A percentile compares a stretch with the other conserved stretches of the same genome.
These are phyloP conservation scores for Xenops minutus DNA, from an alignment of 2,797 vertebrate genomes.

Conservation along the genomic window DNA sequence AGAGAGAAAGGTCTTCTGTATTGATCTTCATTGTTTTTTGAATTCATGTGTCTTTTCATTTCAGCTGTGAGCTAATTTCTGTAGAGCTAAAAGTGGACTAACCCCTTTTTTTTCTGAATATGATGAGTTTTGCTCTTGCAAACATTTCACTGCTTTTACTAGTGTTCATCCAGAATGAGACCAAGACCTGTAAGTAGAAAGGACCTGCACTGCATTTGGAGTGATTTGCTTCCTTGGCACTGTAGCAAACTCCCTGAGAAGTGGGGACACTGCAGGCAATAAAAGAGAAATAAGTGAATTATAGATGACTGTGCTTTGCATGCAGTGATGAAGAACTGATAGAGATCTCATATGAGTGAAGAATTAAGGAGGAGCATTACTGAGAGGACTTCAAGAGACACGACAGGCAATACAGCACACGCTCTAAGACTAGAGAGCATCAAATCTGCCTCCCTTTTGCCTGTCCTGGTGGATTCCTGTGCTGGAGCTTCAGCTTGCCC, in stretches of 20 bases:
- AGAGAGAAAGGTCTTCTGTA: neutral
- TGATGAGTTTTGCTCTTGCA: neutral
- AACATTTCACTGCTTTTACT: neutral
- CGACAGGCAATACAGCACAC: fast-evolving
- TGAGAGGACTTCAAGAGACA: neutral
- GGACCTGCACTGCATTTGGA: neutral
- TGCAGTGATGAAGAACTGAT: neutral
- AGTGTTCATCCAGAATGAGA: neutral
- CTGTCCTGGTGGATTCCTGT: neutral
- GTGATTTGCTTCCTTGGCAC: neutral
- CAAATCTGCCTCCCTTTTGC: neutral
- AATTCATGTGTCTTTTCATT: neutral
- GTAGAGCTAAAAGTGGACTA: neutral
- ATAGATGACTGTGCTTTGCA: neutral
- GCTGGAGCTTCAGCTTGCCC: neutral
- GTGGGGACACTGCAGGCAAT: neutral
- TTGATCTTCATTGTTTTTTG: neutral
- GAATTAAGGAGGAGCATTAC: neutral
- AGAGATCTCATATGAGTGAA: neutral
- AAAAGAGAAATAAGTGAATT: neutral
- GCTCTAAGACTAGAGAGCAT: neutral
- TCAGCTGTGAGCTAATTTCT: neutral
- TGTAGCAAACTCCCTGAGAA: neutral
- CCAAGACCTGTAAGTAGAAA: neutral
- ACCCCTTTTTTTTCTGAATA: neutral